Percentiles rank a stretch among this genome's conserved stretches.
Conservation (phyloP, 1,140 invertebrate genomes). For the Dendroctonus ponderosae region DNA sequence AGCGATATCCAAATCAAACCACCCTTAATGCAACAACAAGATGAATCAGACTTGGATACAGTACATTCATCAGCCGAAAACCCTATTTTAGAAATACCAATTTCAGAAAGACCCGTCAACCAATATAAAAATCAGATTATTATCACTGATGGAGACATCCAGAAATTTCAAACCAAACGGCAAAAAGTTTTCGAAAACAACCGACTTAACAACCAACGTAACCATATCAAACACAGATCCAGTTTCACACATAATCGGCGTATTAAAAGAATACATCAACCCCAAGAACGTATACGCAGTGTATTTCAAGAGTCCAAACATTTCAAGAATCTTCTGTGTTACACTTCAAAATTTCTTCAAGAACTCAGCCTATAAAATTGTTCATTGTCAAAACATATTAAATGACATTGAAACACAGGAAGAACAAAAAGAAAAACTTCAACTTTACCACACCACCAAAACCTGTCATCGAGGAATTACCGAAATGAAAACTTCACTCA, state of each 20-base stretch:
- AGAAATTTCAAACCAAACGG: background rate
- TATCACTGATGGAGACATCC: background rate
- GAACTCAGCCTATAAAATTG: slow-evolving; percentile 32
- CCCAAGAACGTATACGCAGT: slow-evolving; percentile 25
- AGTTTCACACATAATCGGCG: slow-evolving; percentile 12
- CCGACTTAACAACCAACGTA: slow-evolving; percentile 16
- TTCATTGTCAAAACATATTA: slow-evolving; percentile 24
- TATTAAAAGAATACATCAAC: slow-evolving; percentile 31
- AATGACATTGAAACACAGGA: slow-evolving; percentile 21
- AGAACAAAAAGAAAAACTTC: slow-evolving; percentile 35
- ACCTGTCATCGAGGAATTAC: slow-evolving; percentile 36
- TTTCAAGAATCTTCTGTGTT: slow-evolving; percentile 10
- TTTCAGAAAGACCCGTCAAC: slow-evolving; percentile 16
- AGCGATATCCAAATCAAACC: slow-evolving; percentile 14
- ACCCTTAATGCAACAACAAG: background rate
- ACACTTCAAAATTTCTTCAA: slow-evolving; percentile 33
- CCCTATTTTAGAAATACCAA: slow-evolving; percentile 27
- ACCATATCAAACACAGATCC: slow-evolving; percentile 4
- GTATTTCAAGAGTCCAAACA: slow-evolving; percentile 17
- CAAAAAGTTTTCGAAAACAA: slow-evolving; percentile 28
- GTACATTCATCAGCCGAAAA: slow-evolving; percentile 21
- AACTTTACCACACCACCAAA: slow-evolving; percentile 35
- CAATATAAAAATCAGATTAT: slow-evolving; percentile 28
- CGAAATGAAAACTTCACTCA: slow-evolving; percentile 29
- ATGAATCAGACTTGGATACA: slow-evolving; percentile 19